Base-by-base conservation (phyloP, 2,797 vertebrate species). In the Coregonus sp. region DNA sequence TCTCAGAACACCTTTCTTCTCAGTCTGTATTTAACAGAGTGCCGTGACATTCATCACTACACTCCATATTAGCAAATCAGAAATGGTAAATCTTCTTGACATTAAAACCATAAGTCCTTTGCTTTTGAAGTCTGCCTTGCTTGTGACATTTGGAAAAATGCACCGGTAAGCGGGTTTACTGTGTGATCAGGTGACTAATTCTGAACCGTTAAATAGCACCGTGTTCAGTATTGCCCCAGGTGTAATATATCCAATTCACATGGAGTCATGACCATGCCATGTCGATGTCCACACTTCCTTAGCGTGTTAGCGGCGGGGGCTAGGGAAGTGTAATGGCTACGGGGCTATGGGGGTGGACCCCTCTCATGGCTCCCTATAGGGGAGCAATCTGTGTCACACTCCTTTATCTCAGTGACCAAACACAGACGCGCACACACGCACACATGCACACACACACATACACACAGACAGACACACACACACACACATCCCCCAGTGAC, bases 361-460 rank as follows among this genome's bases (percentile, higher is more conserved):
- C 40, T 47, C 40, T 47, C 9, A 11, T 47, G 40, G 9, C 40
- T 61, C 56, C 56, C 56, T 20, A 20, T 61, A 7, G 56, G 15
- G 18, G n/a, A n/a, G 56, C 20, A n/a, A 59, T 20, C 56, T 61
- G 56, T 61, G 56, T n/a, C n/a, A 47, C 40, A 47, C 40, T 47
- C 20, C 20, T 11, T 25, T 11, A 25, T 25, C 59, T 63, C 59
- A 25, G 9, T 20, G n/a, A 3, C 59, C 20, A 25, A 9, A 15
- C 54, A 50, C 47, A 6, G 2, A 50, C 47, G 4, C 47, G 4
- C 47, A 50, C 16, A 56, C 54, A 56, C 16, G 78, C 29, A 77
- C 74, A 82, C 72, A 75, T 4, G 4, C 63, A 69, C 67, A 56
- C 5, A 50, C 73, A 78, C 76, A 78, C 78, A 80, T 66, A 40